A percentile compares a stretch with the other conserved stretches of the same genome.
These are phyloP conservation scores for Aptenodytes patagonicus DNA, from an alignment of 2,113 vertebrate genomes.

Conservation along the genomic window DNA sequence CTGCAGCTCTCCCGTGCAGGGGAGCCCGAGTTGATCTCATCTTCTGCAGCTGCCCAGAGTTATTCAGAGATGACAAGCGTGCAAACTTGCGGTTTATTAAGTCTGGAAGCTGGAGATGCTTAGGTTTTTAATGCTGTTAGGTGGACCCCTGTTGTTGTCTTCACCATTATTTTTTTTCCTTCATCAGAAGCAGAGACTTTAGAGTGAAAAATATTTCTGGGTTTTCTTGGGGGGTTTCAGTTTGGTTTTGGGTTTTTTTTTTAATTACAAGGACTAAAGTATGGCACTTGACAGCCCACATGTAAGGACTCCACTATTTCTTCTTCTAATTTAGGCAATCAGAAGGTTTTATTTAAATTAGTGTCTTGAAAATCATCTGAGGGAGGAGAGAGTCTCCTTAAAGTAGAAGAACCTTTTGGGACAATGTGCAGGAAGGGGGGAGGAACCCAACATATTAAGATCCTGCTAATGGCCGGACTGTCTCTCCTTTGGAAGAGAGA, in stretches of 20 bases:
- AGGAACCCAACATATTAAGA: too few relatives aligned
- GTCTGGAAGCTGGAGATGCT: neutral
- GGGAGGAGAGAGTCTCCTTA: neutral
- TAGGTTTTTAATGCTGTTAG: neutral
- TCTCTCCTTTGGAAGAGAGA: neutral
- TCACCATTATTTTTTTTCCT: neutral
- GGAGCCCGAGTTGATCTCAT: neutral
- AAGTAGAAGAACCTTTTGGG: neutral
- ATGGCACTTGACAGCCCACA: neutral
- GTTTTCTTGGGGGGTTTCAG: too few relatives aligned
- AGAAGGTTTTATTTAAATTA: neutral
- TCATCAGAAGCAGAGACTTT: neutral
- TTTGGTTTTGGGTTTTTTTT: neutral
- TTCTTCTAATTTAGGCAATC: neutral
- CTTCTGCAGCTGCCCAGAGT: neutral
- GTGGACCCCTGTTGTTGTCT: neutral
- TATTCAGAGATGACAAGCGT: neutral
- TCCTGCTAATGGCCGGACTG: neutral
- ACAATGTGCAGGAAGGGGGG: too few relatives aligned
- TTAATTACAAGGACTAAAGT: neutral
- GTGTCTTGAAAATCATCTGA: neutral
- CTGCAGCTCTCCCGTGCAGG: neutral
- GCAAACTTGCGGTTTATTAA: neutral
- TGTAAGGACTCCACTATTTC: accelerated
- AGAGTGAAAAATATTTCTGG: neutral